Percentiles rank a stretch among this genome's conserved stretches.
These are phyloP conservation scores for Cheilosia variabilis DNA, from an alignment of 2,888 invertebrate genomes.

Conservation along the genomic window DNA sequence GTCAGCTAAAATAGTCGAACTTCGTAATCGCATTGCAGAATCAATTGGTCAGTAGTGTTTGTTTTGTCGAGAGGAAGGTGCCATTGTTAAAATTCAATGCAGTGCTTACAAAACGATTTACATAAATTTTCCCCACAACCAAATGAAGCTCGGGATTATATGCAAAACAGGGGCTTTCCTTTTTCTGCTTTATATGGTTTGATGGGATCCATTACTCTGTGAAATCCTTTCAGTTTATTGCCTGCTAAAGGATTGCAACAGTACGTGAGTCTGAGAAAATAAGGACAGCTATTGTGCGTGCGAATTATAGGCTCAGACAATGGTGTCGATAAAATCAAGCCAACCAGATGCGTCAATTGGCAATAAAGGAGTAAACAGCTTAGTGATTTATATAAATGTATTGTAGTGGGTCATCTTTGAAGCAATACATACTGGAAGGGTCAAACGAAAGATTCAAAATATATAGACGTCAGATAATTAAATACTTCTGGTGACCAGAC, in stretches of 20 bases:
- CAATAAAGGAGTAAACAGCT: constrained; percentile 7
- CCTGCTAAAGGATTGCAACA: background rate
- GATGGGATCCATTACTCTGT: background rate
- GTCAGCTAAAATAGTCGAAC: constrained; percentile 59
- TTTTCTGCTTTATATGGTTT: background rate
- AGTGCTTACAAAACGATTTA: constrained; percentile 7
- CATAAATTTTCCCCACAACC: background rate
- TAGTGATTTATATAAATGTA: background rate
- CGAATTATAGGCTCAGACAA: background rate
- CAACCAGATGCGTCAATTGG: background rate
- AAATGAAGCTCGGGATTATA: background rate
- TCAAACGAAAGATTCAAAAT: background rate
- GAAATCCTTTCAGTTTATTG: constrained; percentile 11
- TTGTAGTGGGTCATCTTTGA: background rate
- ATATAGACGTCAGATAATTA: no score
- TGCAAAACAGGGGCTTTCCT: constrained; percentile 4
- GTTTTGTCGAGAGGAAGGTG: background rate
- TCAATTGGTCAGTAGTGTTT: constrained; percentile 36
- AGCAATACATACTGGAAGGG: background rate
- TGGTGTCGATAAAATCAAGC: no score
- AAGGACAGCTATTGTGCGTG: background rate
- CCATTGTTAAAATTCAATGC: background rate
- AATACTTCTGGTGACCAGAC: no score
- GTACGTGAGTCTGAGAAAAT: background rate
- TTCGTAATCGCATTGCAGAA: constrained; percentile 45